Base-by-base conservation (phyloP, 2,888 invertebrate genomes). In the Morinoia aosen region DNA sequence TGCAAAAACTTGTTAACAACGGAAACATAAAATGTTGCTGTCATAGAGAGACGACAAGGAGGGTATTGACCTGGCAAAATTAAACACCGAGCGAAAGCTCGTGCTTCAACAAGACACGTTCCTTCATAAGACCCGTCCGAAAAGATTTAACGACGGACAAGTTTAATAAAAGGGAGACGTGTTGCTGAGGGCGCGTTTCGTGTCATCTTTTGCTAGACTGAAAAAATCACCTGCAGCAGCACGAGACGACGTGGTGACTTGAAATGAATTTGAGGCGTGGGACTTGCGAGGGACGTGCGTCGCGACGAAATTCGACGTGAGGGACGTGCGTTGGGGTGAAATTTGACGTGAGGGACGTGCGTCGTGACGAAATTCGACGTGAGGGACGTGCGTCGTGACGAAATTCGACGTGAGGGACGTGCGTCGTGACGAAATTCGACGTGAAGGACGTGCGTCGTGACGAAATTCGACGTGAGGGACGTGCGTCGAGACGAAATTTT, bases 101-200 rank as follows among this genome's bases (percentile, higher is more conserved):
- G 48, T 40, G 90, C 48, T 90, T 90, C 16, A 57, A 57, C 93
- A 93, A 93, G 58, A 93, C 93, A 56, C 56, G 93, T 57, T 48
- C 33, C 93, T 56, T 93, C 93, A 93, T 93, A 93, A 93, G 48
- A 93, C 93, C 48, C 40, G n/a, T 93, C 57, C 57, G 57, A 57
- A 93, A 93, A 93, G 57, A 93, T 57, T 93, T 93, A 93, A 93
- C 93, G 93, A 93, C 93, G 56, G 48, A 93, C 93, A 93, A 93
- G 57, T 93, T 93, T 93, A 93, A 93, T 93, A 93, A 90, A 90
- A 93, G 57, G 93, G 93, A 57, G 33, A 19, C 93, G 57, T 57
- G 93, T 93, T n/a, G 93, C 57, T 33, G 93, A 93, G 93, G 90
- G 57, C 93, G 57, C 12, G 57, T 33, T 57, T 5, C 93, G 56